Evolutionary conservation across 2,113 vertebrate genomes (phyloP), one percentile per base, ranked within the genome.

Genomic region (Naja naja): DNA sequence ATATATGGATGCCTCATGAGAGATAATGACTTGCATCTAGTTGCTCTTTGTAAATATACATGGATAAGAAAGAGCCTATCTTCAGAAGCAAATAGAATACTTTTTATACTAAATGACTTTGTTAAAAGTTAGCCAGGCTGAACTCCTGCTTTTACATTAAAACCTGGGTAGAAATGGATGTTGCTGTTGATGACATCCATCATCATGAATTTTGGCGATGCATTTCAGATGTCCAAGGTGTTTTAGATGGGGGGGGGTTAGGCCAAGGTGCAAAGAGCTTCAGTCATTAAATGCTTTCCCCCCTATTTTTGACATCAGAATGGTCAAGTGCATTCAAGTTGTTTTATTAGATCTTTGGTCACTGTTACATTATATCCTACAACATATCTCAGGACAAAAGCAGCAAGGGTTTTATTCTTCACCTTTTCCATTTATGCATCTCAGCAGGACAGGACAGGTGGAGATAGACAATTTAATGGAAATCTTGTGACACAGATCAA

Each of bases 381-480:
- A 91, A 34, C 3, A 30, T 56, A 88, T 94, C 89, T 85, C 92
- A 93, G 88, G 93, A 94, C 25, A 64, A 89, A 95, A 91, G 49
- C 47, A 91, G 55, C 23, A 49, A 54, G 89, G 95, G 55, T 47
- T 95, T 94, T 95, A 92, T 81, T 49, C 47, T 52, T 87, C 88
- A 91, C 22, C 89, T 81, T 55, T 91, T 12, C 64, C 27, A 92
- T 94, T 60, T 95, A 55, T 94, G 85, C 93, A 91, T 92, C 89
- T 95, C 95, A 92, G 94, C 90, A 89, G 93, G 93, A 95, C 91
- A 93, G 91, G 94, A 93, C 6, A 94, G 39, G 87, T 94, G n/a
- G 89, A 94, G 95, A 96, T 95, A 95, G 94, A 94, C 91, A 91
- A 90, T 69, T 90, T 94, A 95, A 94, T 93, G 64, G 95, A 95